phyloP scores from a whole-genome alignment of 2,888 invertebrate species.

The Bursaphelenchus okinawaensis region DNA sequence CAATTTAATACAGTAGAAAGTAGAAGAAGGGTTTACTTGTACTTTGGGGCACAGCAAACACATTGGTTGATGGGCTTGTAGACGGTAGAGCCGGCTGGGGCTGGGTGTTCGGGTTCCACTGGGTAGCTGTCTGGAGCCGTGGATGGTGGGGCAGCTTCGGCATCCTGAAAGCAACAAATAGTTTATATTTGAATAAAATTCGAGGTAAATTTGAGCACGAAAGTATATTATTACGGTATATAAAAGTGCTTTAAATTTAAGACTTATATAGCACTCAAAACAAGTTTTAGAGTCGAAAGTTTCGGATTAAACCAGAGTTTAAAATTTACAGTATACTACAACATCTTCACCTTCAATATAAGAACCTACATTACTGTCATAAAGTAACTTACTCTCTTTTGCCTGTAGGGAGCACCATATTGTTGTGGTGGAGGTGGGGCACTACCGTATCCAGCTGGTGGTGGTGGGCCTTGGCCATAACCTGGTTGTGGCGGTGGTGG shows the following conservation, averaged over 20 bases:
- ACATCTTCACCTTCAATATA: too few relatives aligned
- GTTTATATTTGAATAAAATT: too few relatives aligned
- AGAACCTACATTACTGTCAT: not conserved
- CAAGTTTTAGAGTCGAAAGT: too few relatives aligned
- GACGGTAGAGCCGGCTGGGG: not conserved
- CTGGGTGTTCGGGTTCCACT: not conserved
- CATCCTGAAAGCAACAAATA: not conserved
- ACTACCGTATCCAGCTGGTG: not conserved
- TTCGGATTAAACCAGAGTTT: too few relatives aligned
- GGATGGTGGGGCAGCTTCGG: not conserved
- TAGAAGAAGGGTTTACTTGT: not conserved
- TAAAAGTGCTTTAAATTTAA: too few relatives aligned
- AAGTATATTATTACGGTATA: too few relatives aligned
- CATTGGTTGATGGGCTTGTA: conserved; percentile 24
- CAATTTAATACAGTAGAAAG: not conserved
- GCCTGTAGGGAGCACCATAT: not conserved
- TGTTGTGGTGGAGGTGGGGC: not conserved
- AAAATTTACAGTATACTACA: too few relatives aligned
- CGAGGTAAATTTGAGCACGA: too few relatives aligned
- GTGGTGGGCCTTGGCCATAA: not conserved
- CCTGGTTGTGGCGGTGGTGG: not conserved
- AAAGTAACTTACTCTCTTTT: conserved; percentile 1
- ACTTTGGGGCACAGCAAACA: conserved; percentile 21
- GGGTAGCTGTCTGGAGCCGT: not conserved
- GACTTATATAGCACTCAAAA: too few relatives aligned